phyloP scores from a whole-genome alignment of 2,888 invertebrate species.

The Drosophila rubida region DNA sequence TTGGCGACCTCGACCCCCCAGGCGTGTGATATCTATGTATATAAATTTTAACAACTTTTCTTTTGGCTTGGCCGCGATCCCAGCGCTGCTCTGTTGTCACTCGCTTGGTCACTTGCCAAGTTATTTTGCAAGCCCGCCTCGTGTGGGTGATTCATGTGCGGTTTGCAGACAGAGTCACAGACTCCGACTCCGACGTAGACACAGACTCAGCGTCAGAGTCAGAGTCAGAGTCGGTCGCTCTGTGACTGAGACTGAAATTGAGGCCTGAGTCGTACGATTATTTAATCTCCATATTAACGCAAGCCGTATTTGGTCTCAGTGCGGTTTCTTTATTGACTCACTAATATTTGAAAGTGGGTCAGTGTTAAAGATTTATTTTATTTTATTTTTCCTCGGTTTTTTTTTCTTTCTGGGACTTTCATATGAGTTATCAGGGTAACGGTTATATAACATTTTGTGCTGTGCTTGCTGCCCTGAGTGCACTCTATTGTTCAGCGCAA shows the following conservation, averaged over 20 bases:
- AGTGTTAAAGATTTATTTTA: slow-evolving; percentile 71
- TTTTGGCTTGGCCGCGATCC: slow-evolving; percentile 44
- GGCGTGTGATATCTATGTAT: slow-evolving; percentile 64
- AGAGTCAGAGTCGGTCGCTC: neutral
- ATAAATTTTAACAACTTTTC: slow-evolving; percentile 68
- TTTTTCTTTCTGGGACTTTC: slow-evolving; percentile 49
- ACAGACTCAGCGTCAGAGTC: slow-evolving; percentile 7
- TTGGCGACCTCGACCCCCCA: slow-evolving; percentile 77
- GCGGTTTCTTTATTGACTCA: slow-evolving; percentile 78
- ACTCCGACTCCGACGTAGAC: slow-evolving; percentile 13
- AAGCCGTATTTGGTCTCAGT: slow-evolving; percentile 56
- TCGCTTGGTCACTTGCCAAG: slow-evolving; percentile 48
- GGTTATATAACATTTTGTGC: slow-evolving; percentile 58
- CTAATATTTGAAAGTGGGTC: slow-evolving; percentile 69
- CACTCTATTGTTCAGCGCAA: slow-evolving; percentile 51
- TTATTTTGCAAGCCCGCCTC: slow-evolving; percentile 50
- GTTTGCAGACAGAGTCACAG: slow-evolving; percentile 20
- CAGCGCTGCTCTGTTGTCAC: slow-evolving; percentile 38
- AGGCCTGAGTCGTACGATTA: slow-evolving; percentile 56
- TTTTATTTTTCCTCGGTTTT: slow-evolving; percentile 12
- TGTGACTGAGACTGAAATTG: slow-evolving; percentile 40
- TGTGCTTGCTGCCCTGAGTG: slow-evolving; percentile 44
- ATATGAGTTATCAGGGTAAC: slow-evolving; percentile 70
- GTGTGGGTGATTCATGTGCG: slow-evolving; percentile 60
- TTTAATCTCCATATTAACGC: slow-evolving; percentile 77